These are phyloP conservation scores for Eupithecia centaureata DNA, from an alignment of 2,888 invertebrate genomes.

Conservation along the genomic window DNA sequence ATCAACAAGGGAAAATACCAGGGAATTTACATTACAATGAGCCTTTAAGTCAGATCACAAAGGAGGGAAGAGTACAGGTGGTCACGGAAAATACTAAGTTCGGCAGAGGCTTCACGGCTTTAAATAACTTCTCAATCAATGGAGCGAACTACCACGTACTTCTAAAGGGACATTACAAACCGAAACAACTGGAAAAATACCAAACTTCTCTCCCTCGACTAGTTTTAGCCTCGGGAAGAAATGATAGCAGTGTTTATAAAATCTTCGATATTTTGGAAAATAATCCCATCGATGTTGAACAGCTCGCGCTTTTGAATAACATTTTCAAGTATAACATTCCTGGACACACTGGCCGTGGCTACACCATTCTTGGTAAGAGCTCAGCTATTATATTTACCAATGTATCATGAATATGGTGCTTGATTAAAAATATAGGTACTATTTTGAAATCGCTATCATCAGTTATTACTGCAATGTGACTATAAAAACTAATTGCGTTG, in stretches of 20 bases:
- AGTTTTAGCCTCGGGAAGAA: conserved; percentile 81
- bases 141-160: conserved; percentile 56
- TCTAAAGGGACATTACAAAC: conserved; percentile 56
- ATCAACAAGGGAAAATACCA: conserved; percentile 56
- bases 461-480: too few species aligned
- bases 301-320: conserved; percentile 74
- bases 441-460: too few species aligned
- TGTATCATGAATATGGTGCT: too few species aligned
- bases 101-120: conserved; percentile 52
- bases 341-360: conserved; percentile 87
- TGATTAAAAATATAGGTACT: too few species aligned
- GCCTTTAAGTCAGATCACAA: conserved; percentile 48
- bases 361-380: conserved; percentile 72
- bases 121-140: conserved; percentile 55
- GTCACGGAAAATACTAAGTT: conserved; percentile 53
- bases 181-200: conserved; percentile 13
- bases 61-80: conserved; percentile 53
- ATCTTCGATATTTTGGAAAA: conserved; percentile 59
- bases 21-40: conserved; percentile 57
- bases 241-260: conserved; percentile 67
- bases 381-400: neutral
- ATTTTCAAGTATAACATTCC: conserved; percentile 71
- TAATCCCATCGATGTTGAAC: conserved; percentile 71
- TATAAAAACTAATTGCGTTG: too few species aligned
- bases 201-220: conserved; percentile 70